These are phyloP conservation scores for Polietes domitor DNA, from an alignment of 2,888 invertebrate species.

Conservation along the genomic window DNA sequence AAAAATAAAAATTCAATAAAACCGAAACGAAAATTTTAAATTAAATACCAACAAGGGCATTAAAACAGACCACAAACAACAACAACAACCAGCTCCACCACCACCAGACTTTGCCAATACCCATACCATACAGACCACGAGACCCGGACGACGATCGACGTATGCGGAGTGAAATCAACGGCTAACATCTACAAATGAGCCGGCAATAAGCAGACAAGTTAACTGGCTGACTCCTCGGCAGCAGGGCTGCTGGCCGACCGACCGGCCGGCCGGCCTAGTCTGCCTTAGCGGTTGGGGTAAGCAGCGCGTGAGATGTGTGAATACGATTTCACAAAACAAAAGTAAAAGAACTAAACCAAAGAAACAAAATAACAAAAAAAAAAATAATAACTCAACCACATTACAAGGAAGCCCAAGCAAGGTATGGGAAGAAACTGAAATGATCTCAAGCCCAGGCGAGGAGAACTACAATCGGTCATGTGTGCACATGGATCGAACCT, in stretches of 20 bases:
- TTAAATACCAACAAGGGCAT: constrained; percentile 67
- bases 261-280: not conserved
- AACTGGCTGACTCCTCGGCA: constrained; percentile 53
- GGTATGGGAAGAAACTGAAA: constrained; percentile 63
- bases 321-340: constrained; percentile 56
- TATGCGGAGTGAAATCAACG: constrained; percentile 58
- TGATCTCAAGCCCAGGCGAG: constrained; percentile 41
- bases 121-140: constrained; percentile 21
- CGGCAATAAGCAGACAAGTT: constrained; percentile 63
- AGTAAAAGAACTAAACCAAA: not conserved
- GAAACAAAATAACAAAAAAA: not conserved
- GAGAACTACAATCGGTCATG: constrained; percentile 38
- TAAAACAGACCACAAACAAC: constrained; percentile 61
- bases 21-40: constrained; percentile 67
- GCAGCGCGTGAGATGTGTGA: constrained; percentile 65
- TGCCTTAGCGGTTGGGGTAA: constrained; percentile 45
- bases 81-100: constrained; percentile 41
- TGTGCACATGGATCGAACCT: not conserved
- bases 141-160: constrained; percentile 44
- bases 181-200: constrained; percentile 66
- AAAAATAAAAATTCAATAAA: constrained; percentile 66
- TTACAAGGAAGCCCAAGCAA: constrained; percentile 65
- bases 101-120: constrained; percentile 6
- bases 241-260: not conserved
- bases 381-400: constrained; percentile 55